These are phyloP conservation scores for Geophilus truncorum DNA, from an alignment of 2,888 invertebrate species.

Conservation along the genomic window DNA sequence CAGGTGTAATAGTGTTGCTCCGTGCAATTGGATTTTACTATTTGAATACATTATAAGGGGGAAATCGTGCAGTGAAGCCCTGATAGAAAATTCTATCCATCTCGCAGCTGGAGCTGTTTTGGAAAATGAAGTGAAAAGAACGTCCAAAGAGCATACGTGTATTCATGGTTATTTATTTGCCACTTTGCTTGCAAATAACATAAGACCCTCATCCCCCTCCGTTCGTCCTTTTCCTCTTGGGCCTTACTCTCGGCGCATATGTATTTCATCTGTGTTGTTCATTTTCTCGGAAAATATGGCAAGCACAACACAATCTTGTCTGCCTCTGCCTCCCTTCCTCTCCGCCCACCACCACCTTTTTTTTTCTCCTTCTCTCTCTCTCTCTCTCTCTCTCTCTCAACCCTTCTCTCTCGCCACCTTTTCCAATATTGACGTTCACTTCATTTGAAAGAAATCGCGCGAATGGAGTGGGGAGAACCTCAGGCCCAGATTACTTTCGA, in stretches of 20 bases:
- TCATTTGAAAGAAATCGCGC: constrained; percentile 23
- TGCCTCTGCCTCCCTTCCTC: neutral
- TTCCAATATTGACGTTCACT: constrained; percentile 27
- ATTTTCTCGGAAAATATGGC: constrained; percentile 21
- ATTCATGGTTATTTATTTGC: constrained; percentile 22
- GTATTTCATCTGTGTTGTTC: constrained; percentile 16
- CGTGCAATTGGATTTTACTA: constrained; percentile 1
- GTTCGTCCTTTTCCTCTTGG: neutral
- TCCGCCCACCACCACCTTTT: neutral
- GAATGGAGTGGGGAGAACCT: constrained; percentile 29
- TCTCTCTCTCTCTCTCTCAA: neutral
- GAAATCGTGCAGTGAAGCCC: constrained; percentile 23
- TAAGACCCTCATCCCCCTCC: neutral
- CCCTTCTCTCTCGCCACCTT: constrained; percentile 3
- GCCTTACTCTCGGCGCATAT: constrained; percentile 20
- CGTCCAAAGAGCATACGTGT: constrained; percentile 24
- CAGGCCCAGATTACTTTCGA: constrained; percentile 32
- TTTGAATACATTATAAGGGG: neutral
- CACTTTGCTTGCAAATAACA: constrained; percentile 27
- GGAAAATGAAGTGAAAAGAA: constrained; percentile 25
- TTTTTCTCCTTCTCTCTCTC: neutral
- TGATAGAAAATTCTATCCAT: constrained; percentile 27
- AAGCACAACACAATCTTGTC: constrained; percentile 25
- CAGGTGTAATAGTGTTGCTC: neutral
- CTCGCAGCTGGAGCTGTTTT: constrained; percentile 27